Percentiles rank a stretch among this genome's conserved stretches.
Conservation (phyloP, 2,113 vertebrate genomes). For the Muntiacus muntjak region DNA sequence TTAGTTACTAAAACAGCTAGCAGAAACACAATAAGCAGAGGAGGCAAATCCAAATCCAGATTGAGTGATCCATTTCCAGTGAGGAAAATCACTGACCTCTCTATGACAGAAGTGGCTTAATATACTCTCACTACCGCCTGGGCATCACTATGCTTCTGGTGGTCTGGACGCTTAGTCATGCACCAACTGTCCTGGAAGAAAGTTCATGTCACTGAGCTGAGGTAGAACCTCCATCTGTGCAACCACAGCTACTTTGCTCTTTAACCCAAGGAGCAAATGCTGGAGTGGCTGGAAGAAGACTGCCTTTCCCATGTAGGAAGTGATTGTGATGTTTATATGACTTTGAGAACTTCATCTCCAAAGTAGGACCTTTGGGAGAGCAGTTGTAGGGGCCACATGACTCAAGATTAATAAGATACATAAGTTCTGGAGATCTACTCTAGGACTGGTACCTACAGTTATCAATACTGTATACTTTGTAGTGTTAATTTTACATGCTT, state of each 20-base stretch:
- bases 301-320: background rate
- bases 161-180: background rate
- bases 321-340: background rate
- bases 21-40: background rate
- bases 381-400: background rate
- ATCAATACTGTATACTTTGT: background rate
- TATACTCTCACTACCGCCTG: background rate
- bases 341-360: background rate
- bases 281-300: background rate
- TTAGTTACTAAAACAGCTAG: background rate
- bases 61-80: background rate
- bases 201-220: background rate
- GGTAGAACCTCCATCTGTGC: background rate
- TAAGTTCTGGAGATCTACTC: background rate
- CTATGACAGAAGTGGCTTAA: background rate
- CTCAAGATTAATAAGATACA: background rate
- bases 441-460: background rate
- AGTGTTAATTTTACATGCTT: background rate
- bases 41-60: slow-evolving; percentile 14
- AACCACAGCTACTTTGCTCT: background rate
- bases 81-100: background rate
- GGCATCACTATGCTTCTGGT: background rate
- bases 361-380: background rate
- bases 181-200: background rate
- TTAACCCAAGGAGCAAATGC: background rate